These are phyloP conservation scores for Didymodactylos carnosus DNA, from an alignment of 2,888 invertebrate species.

Conservation along the genomic window DNA sequence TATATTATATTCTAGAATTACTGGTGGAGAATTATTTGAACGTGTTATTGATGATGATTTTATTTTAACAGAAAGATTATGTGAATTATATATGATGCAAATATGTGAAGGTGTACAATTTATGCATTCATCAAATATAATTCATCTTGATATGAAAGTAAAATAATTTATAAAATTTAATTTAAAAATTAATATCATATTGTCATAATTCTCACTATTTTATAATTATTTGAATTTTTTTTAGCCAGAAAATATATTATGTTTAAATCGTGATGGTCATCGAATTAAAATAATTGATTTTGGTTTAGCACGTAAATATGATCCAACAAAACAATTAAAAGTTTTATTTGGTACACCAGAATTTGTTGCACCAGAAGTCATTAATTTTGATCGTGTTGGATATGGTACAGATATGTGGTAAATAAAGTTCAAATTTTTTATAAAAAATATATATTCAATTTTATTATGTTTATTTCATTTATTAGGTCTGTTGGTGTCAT, in stretches of 20 bases:
- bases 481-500: slow-evolving; percentile 25
- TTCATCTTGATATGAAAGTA: slow-evolving; percentile 93
- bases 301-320: slow-evolving; percentile 74
- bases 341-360: slow-evolving; percentile 33
- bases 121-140: slow-evolving; percentile 77
- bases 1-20: slow-evolving; percentile 48
- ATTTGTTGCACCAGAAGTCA: slow-evolving; percentile 34
- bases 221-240: slow-evolving; percentile 10
- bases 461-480: not conserved
- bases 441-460: not conserved
- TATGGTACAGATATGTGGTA: slow-evolving; percentile 33
- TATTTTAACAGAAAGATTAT: slow-evolving; percentile 79
- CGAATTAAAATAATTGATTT: slow-evolving; percentile 96
- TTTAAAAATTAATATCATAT: not conserved
- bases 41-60: slow-evolving; percentile 95
- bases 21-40: slow-evolving; percentile 93
- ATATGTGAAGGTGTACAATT: slow-evolving; percentile 94
- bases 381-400: slow-evolving; percentile 30
- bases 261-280: slow-evolving; percentile 79
- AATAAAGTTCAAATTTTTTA: no score
- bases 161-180: slow-evolving; percentile 14
- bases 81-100: slow-evolving; percentile 86
- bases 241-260: slow-evolving; percentile 92
- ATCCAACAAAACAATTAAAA: slow-evolving; percentile 41
- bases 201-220: not conserved